These are phyloP conservation scores for Ceraclea dissimilis DNA, from an alignment of 2,888 invertebrate species.

Conservation along the genomic window DNA sequence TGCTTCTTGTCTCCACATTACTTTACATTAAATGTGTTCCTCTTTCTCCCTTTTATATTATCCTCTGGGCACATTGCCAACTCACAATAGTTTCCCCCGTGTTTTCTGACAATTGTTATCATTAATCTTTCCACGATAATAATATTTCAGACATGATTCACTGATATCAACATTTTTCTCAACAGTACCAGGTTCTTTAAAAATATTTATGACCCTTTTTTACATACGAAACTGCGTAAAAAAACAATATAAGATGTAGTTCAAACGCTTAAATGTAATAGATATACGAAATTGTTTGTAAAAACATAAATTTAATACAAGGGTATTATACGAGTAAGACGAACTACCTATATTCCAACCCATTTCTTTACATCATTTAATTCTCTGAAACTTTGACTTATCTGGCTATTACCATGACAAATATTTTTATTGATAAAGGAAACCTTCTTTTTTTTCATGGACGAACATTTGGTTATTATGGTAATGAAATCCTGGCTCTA, in stretches of 20 bases:
- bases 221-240: not conserved
- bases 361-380: too few relatives aligned
- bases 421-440: too few relatives aligned
- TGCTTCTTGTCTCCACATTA: not conserved
- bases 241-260: not conserved
- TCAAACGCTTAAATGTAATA: not conserved
- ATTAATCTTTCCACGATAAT: slow-evolving; percentile 1
- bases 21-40: not conserved
- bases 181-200: not conserved
- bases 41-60: not conserved
- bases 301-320: too few relatives aligned
- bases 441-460: too few relatives aligned
- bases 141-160: slow-evolving; percentile 1
- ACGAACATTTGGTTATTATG: too few relatives aligned
- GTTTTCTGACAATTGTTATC: slow-evolving; percentile 2
- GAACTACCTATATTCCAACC: too few relatives aligned
- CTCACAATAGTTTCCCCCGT: slow-evolving; percentile 2
- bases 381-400: too few relatives aligned
- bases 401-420: too few relatives aligned
- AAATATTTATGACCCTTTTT: not conserved
- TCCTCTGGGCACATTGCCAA: not conserved
- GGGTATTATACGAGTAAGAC: too few relatives aligned
- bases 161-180: not conserved
- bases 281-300: too few relatives aligned
- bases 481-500: too few relatives aligned